phyloP scores from a whole-genome alignment of 2,113 vertebrate species.

The Lamprologus sp. region DNA sequence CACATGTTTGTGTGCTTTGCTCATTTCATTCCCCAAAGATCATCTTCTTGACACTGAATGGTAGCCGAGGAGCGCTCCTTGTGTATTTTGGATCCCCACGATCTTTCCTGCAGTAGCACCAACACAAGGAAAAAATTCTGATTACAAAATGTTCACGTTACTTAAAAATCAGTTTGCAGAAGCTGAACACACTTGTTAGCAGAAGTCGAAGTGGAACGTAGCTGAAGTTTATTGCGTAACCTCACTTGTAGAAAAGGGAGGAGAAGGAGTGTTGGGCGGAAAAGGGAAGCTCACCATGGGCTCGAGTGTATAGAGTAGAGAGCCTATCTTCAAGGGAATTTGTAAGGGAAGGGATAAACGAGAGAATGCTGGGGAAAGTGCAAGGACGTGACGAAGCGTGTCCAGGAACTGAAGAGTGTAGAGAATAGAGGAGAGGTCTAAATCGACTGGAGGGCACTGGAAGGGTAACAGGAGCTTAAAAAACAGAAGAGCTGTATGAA shows the following conservation, averaged over 20 bases:
- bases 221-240: neutral
- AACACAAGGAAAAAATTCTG: neutral
- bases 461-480: neutral
- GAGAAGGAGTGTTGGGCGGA: neutral
- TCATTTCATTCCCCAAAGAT: neutral
- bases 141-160: neutral
- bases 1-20: neutral
- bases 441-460: neutral
- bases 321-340: neutral
- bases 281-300: neutral
- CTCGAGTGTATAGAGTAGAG: neutral
- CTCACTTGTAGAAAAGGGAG: neutral
- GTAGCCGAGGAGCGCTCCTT: neutral
- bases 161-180: neutral
- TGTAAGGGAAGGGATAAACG: neutral
- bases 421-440: neutral
- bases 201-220: neutral
- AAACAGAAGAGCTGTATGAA: neutral
- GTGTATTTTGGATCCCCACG: neutral
- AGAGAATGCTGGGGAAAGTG: neutral
- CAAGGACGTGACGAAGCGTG: neutral
- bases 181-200: neutral
- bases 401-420: neutral
- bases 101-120: neutral
- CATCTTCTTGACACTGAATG: neutral